Evolutionary conservation across 2,797 vertebrate genomes (phyloP), one percentile per base, ranked within the genome.

Genomic region (Channallabes apus): DNA sequence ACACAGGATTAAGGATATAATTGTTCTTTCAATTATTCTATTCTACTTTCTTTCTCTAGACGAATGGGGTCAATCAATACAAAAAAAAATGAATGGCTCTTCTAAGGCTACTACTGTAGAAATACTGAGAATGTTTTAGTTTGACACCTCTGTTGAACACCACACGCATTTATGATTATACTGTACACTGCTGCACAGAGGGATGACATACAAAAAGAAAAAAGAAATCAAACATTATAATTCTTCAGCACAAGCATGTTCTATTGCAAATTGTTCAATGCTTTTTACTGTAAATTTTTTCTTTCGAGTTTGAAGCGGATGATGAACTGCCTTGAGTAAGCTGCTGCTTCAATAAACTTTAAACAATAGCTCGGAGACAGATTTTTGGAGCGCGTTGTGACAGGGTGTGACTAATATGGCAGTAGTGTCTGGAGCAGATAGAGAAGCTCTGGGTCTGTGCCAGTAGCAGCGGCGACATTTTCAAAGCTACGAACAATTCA

Each of bases 401-500:
- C 64, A 17, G 59, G 46, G 84, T 69, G 71, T 88, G 82, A 85
- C 86, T 86, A 85, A 89, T 85, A 83, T 78, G 80, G 35, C 61
- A 71, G 77, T 75, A 90, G 82, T 84, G 86, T 80, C 79, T 77
- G 86, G 22, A 80, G 78, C 62, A 86, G 89, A 88, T 86, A 86
- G 69, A 85, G 67, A 80, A 65, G 64, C 67, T 88, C 62, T 89
- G 88, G 84, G 29, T 68, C 35, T 24, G 72, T 62, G 83, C 86
- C 89, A 88, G 64, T 65, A 22, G 29, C 58, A 82, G 56, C n/a
- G 14, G 80, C 82, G 79, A 68, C 78, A 87, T 72, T 27, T 20
- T 85, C 68, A 86, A 84, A 84, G 75, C 59, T 56, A 35, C 54
- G 27, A 75, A 32, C 79, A 80, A 62, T 68, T 4, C 14, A 41